Evolutionary conservation across 2,113 vertebrate genomes (phyloP).

Genomic region (Rhinichthys klamathensis): DNA sequence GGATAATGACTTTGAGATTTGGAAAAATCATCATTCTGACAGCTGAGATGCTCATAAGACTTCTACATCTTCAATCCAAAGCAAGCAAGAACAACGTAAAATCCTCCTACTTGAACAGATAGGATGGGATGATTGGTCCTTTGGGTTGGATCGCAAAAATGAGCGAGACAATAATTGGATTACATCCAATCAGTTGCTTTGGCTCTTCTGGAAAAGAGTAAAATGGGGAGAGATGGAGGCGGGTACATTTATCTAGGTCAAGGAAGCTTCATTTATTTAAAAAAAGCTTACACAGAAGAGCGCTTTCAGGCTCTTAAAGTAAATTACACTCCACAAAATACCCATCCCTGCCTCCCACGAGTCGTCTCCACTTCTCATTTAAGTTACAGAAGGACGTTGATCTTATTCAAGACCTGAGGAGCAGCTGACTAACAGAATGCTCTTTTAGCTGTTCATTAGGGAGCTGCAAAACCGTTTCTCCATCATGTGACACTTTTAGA

Average conservation of each 20-base stretch:
- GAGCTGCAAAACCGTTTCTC: slow-evolving; percentile 4
- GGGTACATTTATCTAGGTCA: slow-evolving; percentile 35
- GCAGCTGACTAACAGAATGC: slow-evolving; percentile 37
- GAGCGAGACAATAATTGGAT: slow-evolving; percentile 27
- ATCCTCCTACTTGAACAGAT: neutral
- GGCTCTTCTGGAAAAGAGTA: slow-evolving; percentile 30
- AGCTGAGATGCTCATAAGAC: neutral
- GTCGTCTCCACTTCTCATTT: slow-evolving; percentile 2
- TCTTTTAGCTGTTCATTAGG: slow-evolving; percentile 34
- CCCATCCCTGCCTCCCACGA: slow-evolving; percentile 36
- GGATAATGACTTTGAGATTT: neutral
- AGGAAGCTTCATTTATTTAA: slow-evolving; percentile 33
- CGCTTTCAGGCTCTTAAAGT: slow-evolving; percentile 48
- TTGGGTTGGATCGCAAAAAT: slow-evolving; percentile 5
- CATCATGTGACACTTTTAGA: slow-evolving; percentile 34
- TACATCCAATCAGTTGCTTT: slow-evolving; percentile 22
- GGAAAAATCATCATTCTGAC: slow-evolving; percentile 15
- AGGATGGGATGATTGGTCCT: neutral
- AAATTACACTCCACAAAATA: slow-evolving; percentile 39
- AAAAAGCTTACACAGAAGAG: slow-evolving; percentile 35
- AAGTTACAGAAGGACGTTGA: slow-evolving; percentile 11
- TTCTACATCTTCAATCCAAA: slow-evolving; percentile 34
- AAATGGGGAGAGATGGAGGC: slow-evolving; percentile 11
- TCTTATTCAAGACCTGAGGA: slow-evolving; percentile 4
- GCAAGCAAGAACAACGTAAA: slow-evolving; percentile 10